Conservation (phyloP, 2,888 invertebrate species). For the Synanthedon myopaeformis region DNA sequence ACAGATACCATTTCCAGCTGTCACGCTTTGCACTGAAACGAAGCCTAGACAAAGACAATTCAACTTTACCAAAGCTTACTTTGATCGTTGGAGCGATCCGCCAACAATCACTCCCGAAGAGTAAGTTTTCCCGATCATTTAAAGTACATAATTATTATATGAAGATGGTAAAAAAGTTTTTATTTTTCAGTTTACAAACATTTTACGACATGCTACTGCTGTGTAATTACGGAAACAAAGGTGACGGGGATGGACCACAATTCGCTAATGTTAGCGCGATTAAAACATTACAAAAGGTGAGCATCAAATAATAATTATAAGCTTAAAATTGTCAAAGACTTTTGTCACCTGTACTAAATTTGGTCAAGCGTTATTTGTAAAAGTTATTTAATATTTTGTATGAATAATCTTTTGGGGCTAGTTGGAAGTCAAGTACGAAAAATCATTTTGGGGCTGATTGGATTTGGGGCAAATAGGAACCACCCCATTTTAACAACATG, state of each 20-base stretch:
- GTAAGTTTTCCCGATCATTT: conserved; percentile 13
- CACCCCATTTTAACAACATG: no score
- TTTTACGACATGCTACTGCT: conserved; percentile 26
- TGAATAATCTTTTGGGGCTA: no score
- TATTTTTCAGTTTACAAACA: conserved; percentile 15
- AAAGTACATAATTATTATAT: neutral
- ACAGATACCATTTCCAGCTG: conserved; percentile 67
- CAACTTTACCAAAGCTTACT: conserved; percentile 66
- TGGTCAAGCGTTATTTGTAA: no score
- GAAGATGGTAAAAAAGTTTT: no score
- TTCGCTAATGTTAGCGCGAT: conserved; percentile 18
- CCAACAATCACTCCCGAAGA: conserved; percentile 21
- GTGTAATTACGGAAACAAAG: conserved; percentile 8
- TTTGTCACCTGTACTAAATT: no score
- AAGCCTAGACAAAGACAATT: conserved; percentile 67
- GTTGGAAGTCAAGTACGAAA: no score
- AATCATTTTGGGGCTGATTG: no score
- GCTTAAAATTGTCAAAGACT: no score
- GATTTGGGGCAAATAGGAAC: no score
- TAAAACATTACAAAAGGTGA: conserved; percentile 20
- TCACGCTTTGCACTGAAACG: conserved; percentile 71
- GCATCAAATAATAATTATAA: no score
- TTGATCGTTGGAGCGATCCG: conserved; percentile 18
- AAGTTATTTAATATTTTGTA: no score
- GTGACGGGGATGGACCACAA: conserved; percentile 18